Conservation (phyloP, 2,113 vertebrate genomes). For the Centrocercus urophasianus region DNA sequence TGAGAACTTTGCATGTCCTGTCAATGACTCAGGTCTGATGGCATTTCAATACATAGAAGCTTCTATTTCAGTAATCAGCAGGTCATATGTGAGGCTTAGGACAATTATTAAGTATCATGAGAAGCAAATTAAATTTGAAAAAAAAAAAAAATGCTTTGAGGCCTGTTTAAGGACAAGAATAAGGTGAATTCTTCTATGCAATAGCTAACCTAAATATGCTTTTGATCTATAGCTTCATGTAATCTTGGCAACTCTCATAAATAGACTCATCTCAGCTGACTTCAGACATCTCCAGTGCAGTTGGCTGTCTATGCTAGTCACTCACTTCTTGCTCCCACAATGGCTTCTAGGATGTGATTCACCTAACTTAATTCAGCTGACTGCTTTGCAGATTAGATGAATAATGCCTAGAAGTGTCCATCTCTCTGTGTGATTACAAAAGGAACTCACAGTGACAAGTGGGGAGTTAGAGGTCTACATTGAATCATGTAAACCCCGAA, state of each 20-base stretch:
- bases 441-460: not conserved
- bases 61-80: not conserved
- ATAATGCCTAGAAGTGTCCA: not conserved
- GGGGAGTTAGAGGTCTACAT: not conserved
- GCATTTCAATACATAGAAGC: not conserved
- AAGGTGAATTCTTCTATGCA: not conserved
- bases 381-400: conserved; percentile 14
- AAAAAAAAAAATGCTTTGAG: not conserved
- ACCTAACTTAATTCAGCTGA: conserved; percentile 18
- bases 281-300: not conserved
- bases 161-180: not conserved
- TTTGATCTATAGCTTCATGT: not conserved
- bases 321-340: conserved; percentile 11
- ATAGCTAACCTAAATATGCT: not conserved
- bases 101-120: not conserved
- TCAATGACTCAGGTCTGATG: not conserved
- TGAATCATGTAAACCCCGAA: not conserved
- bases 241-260: not conserved
- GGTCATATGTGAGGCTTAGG: not conserved
- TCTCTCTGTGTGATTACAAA: not conserved
- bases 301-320: not conserved
- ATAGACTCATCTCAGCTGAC: not conserved
- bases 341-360: not conserved
- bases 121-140: not conserved
- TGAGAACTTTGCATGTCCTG: not conserved